Conservation (phyloP, 2,113 vertebrate genomes). For the Genyomyrus donnyi region DNA sequence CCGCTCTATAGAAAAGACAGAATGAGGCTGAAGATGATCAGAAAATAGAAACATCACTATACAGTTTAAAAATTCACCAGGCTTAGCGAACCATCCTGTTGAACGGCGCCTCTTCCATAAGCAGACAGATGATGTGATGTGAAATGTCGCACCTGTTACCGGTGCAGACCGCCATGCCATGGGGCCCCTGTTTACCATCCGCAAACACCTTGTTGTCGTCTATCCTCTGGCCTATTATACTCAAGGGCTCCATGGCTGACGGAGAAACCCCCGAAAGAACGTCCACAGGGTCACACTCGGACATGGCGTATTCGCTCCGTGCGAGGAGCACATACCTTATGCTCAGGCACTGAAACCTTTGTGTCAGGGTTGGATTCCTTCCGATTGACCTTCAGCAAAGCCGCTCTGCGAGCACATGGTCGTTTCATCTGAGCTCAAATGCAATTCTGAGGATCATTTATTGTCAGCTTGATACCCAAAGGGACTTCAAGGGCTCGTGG, state of each 20-base stretch:
- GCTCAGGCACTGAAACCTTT: not conserved
- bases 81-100: not conserved
- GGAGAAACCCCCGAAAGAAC: not conserved
- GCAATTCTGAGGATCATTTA: not conserved
- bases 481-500: not conserved
- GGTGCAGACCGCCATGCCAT: not conserved
- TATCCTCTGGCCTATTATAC: not conserved
- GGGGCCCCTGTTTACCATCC: not conserved
- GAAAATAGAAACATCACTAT: not conserved
- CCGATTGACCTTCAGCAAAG: not conserved
- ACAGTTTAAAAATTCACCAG: not conserved
- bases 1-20: not conserved
- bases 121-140: not conserved
- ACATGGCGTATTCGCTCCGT: not conserved
- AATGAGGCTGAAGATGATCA: not conserved
- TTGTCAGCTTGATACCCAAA: not conserved
- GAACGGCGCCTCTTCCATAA: not conserved
- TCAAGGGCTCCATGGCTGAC: not conserved
- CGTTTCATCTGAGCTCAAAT: not conserved
- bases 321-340: not conserved
- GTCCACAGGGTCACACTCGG: not conserved
- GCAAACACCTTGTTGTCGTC: not conserved
- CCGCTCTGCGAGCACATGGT: not conserved
- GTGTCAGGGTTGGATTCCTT: not conserved
- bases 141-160: not conserved